These are phyloP conservation scores for Craterocephalus amniculus DNA, from an alignment of 2,797 vertebrate genomes.

Conservation along the genomic window DNA sequence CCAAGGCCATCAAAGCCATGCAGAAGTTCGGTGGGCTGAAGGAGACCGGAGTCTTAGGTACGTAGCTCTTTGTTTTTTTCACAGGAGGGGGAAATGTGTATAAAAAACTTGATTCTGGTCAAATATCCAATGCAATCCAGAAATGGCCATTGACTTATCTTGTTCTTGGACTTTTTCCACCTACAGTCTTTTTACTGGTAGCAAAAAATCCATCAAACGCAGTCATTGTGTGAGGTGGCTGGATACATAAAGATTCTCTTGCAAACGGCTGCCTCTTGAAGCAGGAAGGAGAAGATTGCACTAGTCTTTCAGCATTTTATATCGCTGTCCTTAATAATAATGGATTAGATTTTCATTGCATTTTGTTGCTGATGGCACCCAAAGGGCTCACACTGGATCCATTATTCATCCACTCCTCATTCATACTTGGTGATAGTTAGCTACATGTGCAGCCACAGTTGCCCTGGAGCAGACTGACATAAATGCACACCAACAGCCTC, in stretches of 20 bases:
- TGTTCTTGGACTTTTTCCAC: neutral
- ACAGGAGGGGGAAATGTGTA: neutral
- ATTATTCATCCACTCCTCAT: no score
- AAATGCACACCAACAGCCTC: no score
- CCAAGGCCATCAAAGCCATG: slow-evolving; percentile 94
- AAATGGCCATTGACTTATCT: neutral
- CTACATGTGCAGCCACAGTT: no score
- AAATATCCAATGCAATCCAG: neutral
- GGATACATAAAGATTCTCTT: neutral
- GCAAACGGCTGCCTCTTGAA: neutral
- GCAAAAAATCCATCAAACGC: no score
- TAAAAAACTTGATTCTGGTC: no score
- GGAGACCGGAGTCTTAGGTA: slow-evolving; percentile 78
- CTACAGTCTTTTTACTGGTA: neutral
- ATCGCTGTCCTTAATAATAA: neutral
- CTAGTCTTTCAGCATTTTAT: neutral
- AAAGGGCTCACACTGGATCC: no score
- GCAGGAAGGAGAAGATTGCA: neutral
- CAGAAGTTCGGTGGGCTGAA: slow-evolving; percentile 93
- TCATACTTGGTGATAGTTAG: no score
- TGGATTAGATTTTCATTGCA: no score
- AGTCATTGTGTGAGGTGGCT: neutral
- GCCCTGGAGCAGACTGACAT: no score
- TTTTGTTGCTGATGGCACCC: no score
- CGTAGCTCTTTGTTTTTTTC: slow-evolving; percentile 22